Evolutionary conservation across 2,113 vertebrate species (phyloP).

Genomic region (Oreochromis niloticus): DNA sequence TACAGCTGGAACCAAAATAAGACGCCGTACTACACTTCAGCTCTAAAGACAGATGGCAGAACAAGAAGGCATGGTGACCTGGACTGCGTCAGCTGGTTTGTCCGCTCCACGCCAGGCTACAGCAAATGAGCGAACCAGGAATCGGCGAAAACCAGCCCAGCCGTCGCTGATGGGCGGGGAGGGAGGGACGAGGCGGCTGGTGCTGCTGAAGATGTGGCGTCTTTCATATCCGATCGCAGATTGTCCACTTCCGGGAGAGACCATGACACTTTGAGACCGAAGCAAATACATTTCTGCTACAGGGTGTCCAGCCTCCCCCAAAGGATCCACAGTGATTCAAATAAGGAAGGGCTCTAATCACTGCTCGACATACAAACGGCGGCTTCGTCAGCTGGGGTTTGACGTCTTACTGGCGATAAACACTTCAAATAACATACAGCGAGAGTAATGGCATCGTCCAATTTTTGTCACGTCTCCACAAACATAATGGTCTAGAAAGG

Average conservation of each 20-base stretch:
- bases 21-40: slow-evolving; percentile 53
- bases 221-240: not conserved
- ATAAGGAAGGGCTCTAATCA: slow-evolving; percentile 40
- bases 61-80: slow-evolving; percentile 37
- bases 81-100: slow-evolving; percentile 16
- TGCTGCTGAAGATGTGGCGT: not conserved
- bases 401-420: slow-evolving; percentile 9
- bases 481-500: slow-evolving; percentile 15
- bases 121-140: not conserved
- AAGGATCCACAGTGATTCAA: slow-evolving; percentile 69
- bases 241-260: slow-evolving; percentile 26
- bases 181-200: not conserved
- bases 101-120: not conserved
- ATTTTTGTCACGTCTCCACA: slow-evolving; percentile 34
- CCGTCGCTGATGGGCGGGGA: not conserved
- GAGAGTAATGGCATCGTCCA: slow-evolving; percentile 26
- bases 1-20: slow-evolving; percentile 65
- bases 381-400: not conserved
- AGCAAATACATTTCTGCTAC: slow-evolving; percentile 42
- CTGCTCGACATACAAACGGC: slow-evolving; percentile 31
- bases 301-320: slow-evolving; percentile 39
- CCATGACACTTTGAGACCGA: not conserved
- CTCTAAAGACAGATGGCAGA: slow-evolving; percentile 53
- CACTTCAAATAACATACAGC: slow-evolving; percentile 18
- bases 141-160: not conserved